A percentile compares a stretch with the other conserved stretches of the same genome.
Conservation (phyloP, 2,888 invertebrate genomes). For the Homarus gammarus region DNA sequence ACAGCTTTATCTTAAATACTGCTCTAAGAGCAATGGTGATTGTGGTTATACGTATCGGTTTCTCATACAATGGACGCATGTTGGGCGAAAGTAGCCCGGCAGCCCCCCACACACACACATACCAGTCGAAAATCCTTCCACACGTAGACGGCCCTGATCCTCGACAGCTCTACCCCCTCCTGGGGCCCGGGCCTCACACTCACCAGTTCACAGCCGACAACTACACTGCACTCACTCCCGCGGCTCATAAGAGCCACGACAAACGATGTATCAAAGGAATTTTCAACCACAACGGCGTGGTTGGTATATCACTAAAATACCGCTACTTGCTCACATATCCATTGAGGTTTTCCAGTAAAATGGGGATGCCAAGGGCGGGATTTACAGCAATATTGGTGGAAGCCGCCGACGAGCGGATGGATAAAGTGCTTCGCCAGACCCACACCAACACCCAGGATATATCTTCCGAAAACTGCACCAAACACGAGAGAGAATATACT, state of each 20-base stretch:
- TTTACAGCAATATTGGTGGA: constrained; percentile 54
- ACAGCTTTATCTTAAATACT: too few species aligned
- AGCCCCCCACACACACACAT: not conserved
- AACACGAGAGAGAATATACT: constrained; percentile 8
- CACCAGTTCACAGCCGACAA: not conserved
- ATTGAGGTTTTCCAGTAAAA: constrained; percentile 59
- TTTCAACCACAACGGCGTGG: not conserved
- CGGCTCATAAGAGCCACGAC: not conserved
- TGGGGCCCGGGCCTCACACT: not conserved
- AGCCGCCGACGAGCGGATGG: constrained; percentile 11
- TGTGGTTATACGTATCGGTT: too few species aligned
- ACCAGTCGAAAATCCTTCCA: not conserved
- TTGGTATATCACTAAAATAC: not conserved
- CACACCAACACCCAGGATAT: constrained; percentile 28
- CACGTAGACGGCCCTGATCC: not conserved
- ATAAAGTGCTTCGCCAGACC: constrained; percentile 32
- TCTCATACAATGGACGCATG: too few species aligned
- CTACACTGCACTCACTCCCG: not conserved
- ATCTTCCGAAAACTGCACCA: constrained; percentile 19
- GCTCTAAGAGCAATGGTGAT: too few species aligned
- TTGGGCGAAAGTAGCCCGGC: too few species aligned
- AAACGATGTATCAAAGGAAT: not conserved
- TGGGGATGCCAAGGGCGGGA: constrained; percentile 49
- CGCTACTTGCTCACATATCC: constrained; percentile 25
- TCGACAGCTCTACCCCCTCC: not conserved